These are phyloP conservation scores for Wiebesia pumilae DNA, from an alignment of 1,140 invertebrate species.

Conservation along the genomic window DNA sequence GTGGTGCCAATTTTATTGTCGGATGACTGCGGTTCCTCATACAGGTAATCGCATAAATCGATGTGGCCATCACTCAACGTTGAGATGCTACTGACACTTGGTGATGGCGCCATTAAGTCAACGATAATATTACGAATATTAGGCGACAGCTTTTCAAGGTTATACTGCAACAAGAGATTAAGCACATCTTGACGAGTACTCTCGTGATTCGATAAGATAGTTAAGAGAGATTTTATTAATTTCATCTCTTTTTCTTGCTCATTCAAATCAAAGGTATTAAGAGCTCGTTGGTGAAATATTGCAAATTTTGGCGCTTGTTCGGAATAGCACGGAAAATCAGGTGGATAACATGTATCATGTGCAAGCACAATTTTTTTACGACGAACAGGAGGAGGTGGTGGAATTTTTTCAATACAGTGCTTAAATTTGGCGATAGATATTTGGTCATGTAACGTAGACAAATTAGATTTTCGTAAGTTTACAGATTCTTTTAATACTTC, in stretches of 20 bases:
- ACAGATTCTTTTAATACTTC: neutral
- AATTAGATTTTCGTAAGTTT: neutral
- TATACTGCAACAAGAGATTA: constrained; percentile 51
- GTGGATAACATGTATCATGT: neutral
- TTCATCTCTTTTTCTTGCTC: constrained; percentile 29
- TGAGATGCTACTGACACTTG: constrained; percentile 19
- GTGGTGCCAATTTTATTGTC: constrained; percentile 1
- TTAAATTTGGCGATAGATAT: neutral
- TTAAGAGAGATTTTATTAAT: constrained; percentile 51
- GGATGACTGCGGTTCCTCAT: neutral
- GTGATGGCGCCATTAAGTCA: constrained; percentile 53
- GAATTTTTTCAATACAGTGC: constrained; percentile 9
- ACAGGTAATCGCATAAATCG: constrained; percentile 55
- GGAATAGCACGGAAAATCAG: neutral
- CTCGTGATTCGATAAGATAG: constrained; percentile 47
- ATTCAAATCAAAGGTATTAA: constrained; percentile 17
- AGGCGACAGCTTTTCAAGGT: constrained; percentile 55
- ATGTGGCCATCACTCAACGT: constrained; percentile 39
- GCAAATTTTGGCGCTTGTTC: constrained; percentile 11
- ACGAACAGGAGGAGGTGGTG: constrained; percentile 22
- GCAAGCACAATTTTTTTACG: neutral
- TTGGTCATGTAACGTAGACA: neutral
- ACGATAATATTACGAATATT: constrained; percentile 56
- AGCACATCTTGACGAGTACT: constrained; percentile 55
- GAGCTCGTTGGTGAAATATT: constrained; percentile 12